Percentiles rank a stretch among this genome's conserved stretches.
Conservation (phyloP, 2,888 invertebrate species). For the Ommatoiulus sabulosus region DNA sequence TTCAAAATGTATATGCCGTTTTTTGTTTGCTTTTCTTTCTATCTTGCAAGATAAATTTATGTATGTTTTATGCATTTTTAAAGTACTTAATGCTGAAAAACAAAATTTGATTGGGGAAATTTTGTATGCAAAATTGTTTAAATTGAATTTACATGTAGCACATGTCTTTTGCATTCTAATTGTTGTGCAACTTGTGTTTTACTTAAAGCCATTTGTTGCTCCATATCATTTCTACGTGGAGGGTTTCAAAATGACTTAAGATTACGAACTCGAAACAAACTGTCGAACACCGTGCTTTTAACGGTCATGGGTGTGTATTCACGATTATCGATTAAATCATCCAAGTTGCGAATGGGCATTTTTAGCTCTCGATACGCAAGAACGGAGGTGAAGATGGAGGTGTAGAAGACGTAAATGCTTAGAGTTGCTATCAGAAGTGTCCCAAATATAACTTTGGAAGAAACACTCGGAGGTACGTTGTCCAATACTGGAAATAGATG, state of each 20-base stretch:
- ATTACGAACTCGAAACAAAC: background rate
- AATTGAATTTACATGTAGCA: too few species aligned
- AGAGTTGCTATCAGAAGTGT: conserved; percentile 51
- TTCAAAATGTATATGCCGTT: too few species aligned
- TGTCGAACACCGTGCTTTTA: conserved; percentile 44
- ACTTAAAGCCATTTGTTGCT: background rate
- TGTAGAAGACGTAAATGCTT: conserved; percentile 52
- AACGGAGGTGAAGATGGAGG: conserved; percentile 54
- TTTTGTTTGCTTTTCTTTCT: too few species aligned
- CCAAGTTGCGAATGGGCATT: conserved; percentile 49
- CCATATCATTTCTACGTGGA: background rate
- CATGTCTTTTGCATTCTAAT: background rate
- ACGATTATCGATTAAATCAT: conserved; percentile 47
- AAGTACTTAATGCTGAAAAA: too few species aligned
- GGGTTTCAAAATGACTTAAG: background rate
- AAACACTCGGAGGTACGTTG: conserved; percentile 52
- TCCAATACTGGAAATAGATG: conserved; percentile 52
- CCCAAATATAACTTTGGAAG: conserved; percentile 51
- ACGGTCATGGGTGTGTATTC: conserved; percentile 42
- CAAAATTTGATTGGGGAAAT: too few species aligned
- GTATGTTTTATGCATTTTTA: too few species aligned
- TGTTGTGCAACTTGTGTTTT: too few species aligned
- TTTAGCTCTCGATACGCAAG: conserved; percentile 54
- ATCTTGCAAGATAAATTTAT: too few species aligned
- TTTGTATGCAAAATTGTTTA: too few species aligned